phyloP scores from a whole-genome alignment of 64 coral and sea anemone species.

The Montipora foliosa region DNA sequence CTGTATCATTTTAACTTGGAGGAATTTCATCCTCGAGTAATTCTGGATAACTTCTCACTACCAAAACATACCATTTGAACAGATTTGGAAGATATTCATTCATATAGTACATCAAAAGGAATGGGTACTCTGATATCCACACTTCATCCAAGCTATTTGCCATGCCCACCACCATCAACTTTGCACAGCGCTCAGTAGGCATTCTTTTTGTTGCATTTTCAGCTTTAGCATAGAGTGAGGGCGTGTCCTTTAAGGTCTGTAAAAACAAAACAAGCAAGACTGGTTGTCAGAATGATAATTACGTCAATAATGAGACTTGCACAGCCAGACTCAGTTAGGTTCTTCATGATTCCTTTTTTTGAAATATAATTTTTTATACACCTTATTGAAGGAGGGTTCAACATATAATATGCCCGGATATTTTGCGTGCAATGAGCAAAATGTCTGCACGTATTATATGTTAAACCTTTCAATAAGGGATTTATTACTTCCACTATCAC shows the following conservation, averaged over 20 bases:
- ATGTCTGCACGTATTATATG: too few relatives aligned
- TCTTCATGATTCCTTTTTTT: too few relatives aligned
- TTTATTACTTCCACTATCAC: too few relatives aligned
- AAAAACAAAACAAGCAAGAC: neutral
- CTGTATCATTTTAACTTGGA: too few relatives aligned
- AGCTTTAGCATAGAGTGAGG: neutral
- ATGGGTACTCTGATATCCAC: constrained; percentile 60
- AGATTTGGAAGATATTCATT: constrained; percentile 59
- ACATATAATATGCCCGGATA: too few relatives aligned
- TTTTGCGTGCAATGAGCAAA: too few relatives aligned
- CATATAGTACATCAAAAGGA: constrained; percentile 11
- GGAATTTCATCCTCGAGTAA: neutral
- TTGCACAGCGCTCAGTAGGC: constrained; percentile 74
- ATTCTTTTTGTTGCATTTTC: neutral
- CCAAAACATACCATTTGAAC: constrained; percentile 48
- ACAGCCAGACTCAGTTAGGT: too few relatives aligned
- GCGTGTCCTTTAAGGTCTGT: neutral
- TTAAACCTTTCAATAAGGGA: too few relatives aligned
- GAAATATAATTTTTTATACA: too few relatives aligned
- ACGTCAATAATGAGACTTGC: too few relatives aligned
- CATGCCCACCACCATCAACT: constrained; percentile 72
- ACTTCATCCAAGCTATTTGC: constrained; percentile 76
- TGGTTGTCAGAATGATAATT: too few relatives aligned
- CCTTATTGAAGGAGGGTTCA: too few relatives aligned
- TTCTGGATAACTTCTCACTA: neutral